Base-by-base conservation (phyloP, 2,888 invertebrate genomes). In the Schizotus pectinicornis region DNA sequence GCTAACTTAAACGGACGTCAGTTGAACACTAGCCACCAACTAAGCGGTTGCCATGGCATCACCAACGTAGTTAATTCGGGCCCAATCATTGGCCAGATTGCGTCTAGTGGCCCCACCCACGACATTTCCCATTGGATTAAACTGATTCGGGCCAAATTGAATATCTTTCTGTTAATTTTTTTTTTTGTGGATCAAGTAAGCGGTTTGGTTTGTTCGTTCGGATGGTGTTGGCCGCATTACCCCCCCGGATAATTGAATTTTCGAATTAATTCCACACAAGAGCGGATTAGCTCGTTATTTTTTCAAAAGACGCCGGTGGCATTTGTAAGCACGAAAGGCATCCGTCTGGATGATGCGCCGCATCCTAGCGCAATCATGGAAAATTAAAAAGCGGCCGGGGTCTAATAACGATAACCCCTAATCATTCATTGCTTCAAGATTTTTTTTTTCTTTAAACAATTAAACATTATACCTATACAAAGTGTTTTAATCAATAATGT, bases 101-200 rank as follows among this genome's bases (percentile, higher is more conserved):
- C 63, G 55, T 65, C 56, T 63, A 59, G 43, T 62, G 63, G 73
- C 75, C 69, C 73, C 79, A 67, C 79, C 80, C 65, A 63, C 67
- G 63, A 63, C 71, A 74, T 74, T 77, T 72, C 78, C 79, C 75
- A 80, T 80, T 80, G 80, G 80, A 77, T 77, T 77, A 77, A 76
- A 79, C 78, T 77, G 79, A 80, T 80, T 80, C 76, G 68, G 69
- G 72, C 72, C 74, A 79, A 80, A 80, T 80, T 80, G 80, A 79
- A 77, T 80, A 79, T 75, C 79, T 78, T 76, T 78, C 77, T 76
- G 77, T 79, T 79, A 77, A 77, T 76, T 79, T 77, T 75, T 77
- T 75, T 77, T 76, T 74, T 73, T 68, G 69, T 67, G 65, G 70
- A 71, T 72, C 71, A 70, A 70, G 71, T 71, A 69, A 74, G 71